Evolutionary conservation across 2,888 invertebrate genomes (phyloP), one percentile per base, ranked within the genome.

Genomic region (Sphaeridia pumilis): DNA sequence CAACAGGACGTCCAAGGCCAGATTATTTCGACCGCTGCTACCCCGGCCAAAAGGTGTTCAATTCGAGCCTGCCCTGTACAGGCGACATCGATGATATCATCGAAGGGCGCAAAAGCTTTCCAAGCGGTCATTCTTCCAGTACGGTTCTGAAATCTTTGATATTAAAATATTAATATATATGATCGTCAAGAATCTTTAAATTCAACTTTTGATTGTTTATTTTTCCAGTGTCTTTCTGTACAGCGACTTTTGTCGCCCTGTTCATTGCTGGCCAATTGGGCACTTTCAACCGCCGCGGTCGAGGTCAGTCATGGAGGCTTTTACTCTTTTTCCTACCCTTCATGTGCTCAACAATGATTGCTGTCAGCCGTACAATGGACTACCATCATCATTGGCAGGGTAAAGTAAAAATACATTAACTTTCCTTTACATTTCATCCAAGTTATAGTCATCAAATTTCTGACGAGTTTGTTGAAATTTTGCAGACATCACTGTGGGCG

Each of bases 341-440:
- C 0, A 60, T 82, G 42, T 65, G 75, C 20, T 86, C 88, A 1
- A 68, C 74, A 14, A 61, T 74, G 52, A 76, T 90, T 41, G 87
- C 87, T 0, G 70, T 87, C 3, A 87, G 86, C 59, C 75, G 90
- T 56, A 84, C 81, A 7, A 84, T 84, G 63, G 90, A 92, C 70
- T 89, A 89, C 69, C 89, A 88, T 67, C 90, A 90, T 69, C 89
- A 90, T 67, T 87, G 86, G 85, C 82, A 89, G 76, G 86, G 85
- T 84, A 71, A n/a, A n/a, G n/a, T n/a, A n/a, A 63, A 20, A 17
- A 38, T 7, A 17, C 3, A 22, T n/a, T 7, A n/a, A 24, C 17
- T 14, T 26, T 5, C 27, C 10, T 26, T 12, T 12, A 14, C 31
- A 10, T 14, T 31, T 14, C 31, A 49, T 4, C 22, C 21, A 46